Base-by-base conservation (phyloP, 2,888 invertebrate genomes). In the Ochropleura leucogaster region DNA sequence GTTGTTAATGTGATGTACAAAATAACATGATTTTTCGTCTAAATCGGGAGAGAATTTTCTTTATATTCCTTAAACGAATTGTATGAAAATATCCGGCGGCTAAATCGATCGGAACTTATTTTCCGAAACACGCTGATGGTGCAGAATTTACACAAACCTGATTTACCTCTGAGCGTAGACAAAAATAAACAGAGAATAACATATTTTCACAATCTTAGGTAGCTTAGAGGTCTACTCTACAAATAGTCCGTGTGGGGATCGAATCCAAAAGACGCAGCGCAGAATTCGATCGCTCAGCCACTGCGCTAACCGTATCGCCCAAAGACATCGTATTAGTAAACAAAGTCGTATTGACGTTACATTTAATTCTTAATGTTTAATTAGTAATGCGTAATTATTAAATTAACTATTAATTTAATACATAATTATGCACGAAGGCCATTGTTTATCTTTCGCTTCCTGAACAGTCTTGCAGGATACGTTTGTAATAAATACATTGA, bases 391-490 rank as follows among this genome's bases (percentile, higher is more conserved):
- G 18, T 70, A 51, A 51, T 73, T 47, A 68, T 20, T 42, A 6
- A n/a, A 63, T 78, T 55, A 16, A 47, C 70, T 70, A 6, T 57
- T 68, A 42, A n/a, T n/a, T 57, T 68, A 30, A 30, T 30, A 30
- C 30, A 30, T 30, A 30, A 30, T 30, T 63, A 47, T 57, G 63
- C 6, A 63, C 16, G n/a, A 72, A 69, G 72, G 83, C 62, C n/a
- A 59, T 55, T 18, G 5, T n/a, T 72, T 79, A 79, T 79, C 69
- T 67, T 10, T 57, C 30, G 57, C 30, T 76, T 80, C 83, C 83
- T 75, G 47, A n/a, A 75, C 71, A 53, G 62, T 69, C 55, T 69
- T 20, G 42, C 47, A 72, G 80, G 79, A 79, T 81, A 53, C 47
- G 55, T 20, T 16, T 18, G 16, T 42, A 64, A 80, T 55, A 74